These are phyloP conservation scores for Epizoanthus scotinus DNA, from an alignment of 92 coral and sea anemone genomes.

Conservation along the genomic window DNA sequence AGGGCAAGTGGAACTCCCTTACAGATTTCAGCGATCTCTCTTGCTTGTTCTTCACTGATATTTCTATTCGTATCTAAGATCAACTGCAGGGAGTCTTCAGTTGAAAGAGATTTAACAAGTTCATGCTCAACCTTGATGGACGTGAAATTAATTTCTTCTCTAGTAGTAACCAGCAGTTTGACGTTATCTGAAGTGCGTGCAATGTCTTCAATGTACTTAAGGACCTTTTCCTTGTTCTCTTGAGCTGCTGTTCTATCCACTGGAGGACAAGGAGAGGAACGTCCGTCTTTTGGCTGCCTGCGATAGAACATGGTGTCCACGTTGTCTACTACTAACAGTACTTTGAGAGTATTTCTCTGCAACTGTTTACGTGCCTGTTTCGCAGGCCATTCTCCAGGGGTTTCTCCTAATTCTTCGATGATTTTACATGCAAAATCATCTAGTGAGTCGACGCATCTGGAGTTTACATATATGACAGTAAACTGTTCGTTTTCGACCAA, in stretches of 20 bases:
- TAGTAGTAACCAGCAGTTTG: too few species aligned
- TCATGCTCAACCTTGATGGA: too few species aligned
- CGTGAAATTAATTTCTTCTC: too few species aligned
- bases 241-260: too few species aligned
- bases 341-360: background rate
- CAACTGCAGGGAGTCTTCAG: too few species aligned
- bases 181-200: too few species aligned
- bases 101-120: too few species aligned
- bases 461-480: slow-evolving; percentile 41
- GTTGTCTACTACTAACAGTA: slow-evolving; percentile 45
- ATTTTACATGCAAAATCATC: slow-evolving; percentile 44
- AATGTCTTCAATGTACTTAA: too few species aligned
- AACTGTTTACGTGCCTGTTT: slow-evolving; percentile 19
- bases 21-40: background rate
- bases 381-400: background rate
- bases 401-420: slow-evolving; percentile 28
- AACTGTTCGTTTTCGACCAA: slow-evolving; percentile 12
- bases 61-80: too few species aligned
- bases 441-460: slow-evolving; percentile 23
- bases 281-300: slow-evolving; percentile 3
- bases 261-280: too few species aligned
- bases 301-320: slow-evolving; percentile 38
- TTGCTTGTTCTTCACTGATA: too few species aligned
- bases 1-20: slow-evolving; percentile 48
- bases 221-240: too few species aligned